A percentile compares a stretch with the other conserved stretches of the same genome.
These are phyloP conservation scores for Dromiciops gliroides DNA, from an alignment of 2,113 vertebrate species.

Conservation along the genomic window DNA sequence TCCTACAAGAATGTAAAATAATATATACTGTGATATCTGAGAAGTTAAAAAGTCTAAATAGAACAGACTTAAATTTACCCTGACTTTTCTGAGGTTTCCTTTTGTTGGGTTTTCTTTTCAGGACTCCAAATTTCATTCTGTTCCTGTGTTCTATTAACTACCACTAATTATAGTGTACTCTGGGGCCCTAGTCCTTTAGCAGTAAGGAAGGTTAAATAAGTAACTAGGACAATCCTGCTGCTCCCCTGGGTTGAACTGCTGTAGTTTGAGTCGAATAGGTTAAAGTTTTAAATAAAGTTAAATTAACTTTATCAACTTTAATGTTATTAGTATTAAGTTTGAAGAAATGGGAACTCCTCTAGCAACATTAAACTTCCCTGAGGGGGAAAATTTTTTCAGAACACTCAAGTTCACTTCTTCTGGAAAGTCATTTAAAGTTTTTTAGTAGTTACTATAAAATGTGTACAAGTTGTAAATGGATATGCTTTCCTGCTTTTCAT, in stretches of 20 bases:
- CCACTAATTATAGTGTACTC: conserved; percentile 61
- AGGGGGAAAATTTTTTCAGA: neutral
- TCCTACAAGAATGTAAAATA: conserved; percentile 38
- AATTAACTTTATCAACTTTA: conserved; percentile 19
- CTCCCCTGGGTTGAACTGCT: conserved; percentile 71
- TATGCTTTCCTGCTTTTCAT: neutral
- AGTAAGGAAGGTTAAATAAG: conserved; percentile 77
- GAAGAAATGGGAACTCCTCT: conserved; percentile 16
- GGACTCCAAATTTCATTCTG: conserved; percentile 44
- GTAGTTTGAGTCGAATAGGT: conserved; percentile 63
- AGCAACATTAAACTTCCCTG: conserved; percentile 31
- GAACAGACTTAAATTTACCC: conserved; percentile 32
- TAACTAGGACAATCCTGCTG: conserved; percentile 77
- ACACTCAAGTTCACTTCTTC: neutral
- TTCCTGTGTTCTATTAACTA: conserved; percentile 75
- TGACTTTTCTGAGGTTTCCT: conserved; percentile 39
- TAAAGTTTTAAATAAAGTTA: conserved; percentile 47
- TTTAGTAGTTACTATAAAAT: neutral
- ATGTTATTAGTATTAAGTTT: conserved; percentile 45
- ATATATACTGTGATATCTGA: conserved; percentile 7
- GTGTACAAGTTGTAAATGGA: neutral
- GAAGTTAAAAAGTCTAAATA: conserved; percentile 39
- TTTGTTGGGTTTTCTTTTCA: conserved; percentile 39
- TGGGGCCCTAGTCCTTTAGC: conserved; percentile 66
- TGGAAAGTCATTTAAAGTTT: neutral